Evolutionary conservation across 2,797 vertebrate genomes (phyloP).

Genomic region (Muraenolepis orangiensis): DNA sequence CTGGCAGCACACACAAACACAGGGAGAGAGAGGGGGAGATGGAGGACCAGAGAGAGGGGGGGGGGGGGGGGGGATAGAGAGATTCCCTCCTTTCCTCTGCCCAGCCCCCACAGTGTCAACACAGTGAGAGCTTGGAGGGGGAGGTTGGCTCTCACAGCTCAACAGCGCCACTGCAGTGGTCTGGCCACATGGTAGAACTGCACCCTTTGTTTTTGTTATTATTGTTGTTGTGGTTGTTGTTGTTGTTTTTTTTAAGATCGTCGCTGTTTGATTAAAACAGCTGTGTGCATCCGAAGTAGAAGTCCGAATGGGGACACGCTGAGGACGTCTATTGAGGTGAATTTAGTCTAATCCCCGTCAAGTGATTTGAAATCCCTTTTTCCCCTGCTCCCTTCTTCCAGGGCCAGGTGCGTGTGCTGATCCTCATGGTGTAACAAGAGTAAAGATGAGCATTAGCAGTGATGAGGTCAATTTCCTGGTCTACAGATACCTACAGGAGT

Average conservation of each 20-base stretch:
- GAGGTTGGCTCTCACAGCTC: conserved; percentile 31
- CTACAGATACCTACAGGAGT: conserved; percentile 99
- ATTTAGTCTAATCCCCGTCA: not conserved
- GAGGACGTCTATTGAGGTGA: not conserved
- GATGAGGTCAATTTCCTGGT: conserved; percentile 99
- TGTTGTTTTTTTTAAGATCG: not conserved
- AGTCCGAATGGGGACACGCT: not conserved
- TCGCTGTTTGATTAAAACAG: not conserved
- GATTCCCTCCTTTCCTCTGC: conserved; percentile 45
- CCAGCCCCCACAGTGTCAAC: conserved; percentile 49
- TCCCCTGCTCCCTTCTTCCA: conserved; percentile 57
- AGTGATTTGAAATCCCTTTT: not conserved
- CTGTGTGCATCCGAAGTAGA: not conserved
- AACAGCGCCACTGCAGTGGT: conserved; percentile 57
- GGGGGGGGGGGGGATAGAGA: conserved; percentile 36
- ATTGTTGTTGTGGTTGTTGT: conserved; percentile 30
- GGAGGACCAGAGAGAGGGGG: conserved; percentile 29
- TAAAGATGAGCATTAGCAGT: conserved; percentile 99
- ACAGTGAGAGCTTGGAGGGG: conserved; percentile 22
- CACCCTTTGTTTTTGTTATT: conserved; percentile 57
- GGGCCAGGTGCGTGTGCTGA: conserved; percentile 90
- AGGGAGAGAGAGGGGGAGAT: not conserved
- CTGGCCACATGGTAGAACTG: conserved; percentile 40
- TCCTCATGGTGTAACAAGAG: conserved; percentile 99
- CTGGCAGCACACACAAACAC: conserved; percentile 32